Evolutionary conservation across 2,888 invertebrate species (phyloP).

Genomic region (Calephelis perditalis): DNA sequence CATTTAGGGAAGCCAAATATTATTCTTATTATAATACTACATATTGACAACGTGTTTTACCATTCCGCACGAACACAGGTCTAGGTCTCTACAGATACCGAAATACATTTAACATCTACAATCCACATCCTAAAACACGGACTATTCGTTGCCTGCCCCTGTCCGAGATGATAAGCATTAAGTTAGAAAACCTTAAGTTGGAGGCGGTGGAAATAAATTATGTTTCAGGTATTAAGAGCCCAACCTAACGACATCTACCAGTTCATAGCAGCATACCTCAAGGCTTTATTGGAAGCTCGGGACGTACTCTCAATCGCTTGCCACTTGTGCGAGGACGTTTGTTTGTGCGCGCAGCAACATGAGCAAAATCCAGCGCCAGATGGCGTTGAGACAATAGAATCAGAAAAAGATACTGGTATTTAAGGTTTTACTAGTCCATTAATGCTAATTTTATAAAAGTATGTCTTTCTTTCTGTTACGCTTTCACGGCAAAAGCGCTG

Average conservation of each 20-base stretch:
- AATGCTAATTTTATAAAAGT: no score
- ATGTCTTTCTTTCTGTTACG: no score
- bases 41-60: no score
- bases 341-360: conserved; percentile 38
- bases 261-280: conserved; percentile 84
- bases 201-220: neutral
- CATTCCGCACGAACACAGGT: no score
- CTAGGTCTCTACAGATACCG: no score
- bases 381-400: conserved; percentile 36
- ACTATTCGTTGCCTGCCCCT: neutral
- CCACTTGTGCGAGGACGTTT: conserved; percentile 42
- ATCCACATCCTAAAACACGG: no score
- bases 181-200: no score
- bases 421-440: neutral
- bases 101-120: no score
- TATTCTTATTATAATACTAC: no score
- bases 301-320: conserved; percentile 68
- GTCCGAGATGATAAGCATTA: neutral
- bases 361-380: conserved; percentile 29
- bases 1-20: no score
- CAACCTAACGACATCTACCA: conserved; percentile 81
- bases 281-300: conserved; percentile 80
- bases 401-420: neutral
- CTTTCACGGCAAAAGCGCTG: no score
- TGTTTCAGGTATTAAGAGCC: conserved; percentile 78